A percentile compares a stretch with the other conserved stretches of the same genome.
phyloP scores from a whole-genome alignment of 1,140 invertebrate genomes.

The Drosophila orena region DNA sequence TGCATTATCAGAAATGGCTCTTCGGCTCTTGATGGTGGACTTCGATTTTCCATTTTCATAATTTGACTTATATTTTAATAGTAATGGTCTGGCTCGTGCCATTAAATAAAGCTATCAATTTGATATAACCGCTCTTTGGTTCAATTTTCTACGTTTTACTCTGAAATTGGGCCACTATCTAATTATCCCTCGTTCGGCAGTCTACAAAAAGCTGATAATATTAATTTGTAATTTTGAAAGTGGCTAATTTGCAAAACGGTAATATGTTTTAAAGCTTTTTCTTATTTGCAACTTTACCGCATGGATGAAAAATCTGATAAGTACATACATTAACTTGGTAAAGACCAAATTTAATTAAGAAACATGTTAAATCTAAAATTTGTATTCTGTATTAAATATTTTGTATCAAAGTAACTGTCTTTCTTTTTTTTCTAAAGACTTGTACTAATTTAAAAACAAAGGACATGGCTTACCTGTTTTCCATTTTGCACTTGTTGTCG shows the following conservation, averaged over 20 bases:
- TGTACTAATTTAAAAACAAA: too few relatives aligned
- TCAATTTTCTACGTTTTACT: not conserved
- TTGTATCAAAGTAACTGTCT: too few relatives aligned
- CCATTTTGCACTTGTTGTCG: slow-evolving; percentile 94
- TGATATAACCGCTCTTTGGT: not conserved
- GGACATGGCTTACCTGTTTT: slow-evolving; percentile 89
- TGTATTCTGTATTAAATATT: too few relatives aligned
- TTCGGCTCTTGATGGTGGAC: slow-evolving; percentile 3
- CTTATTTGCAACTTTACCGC: not conserved
- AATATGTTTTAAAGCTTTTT: not conserved
- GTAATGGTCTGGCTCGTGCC: not conserved
- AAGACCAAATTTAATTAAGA: too few relatives aligned
- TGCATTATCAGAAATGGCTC: slow-evolving; percentile 32
- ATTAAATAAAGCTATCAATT: not conserved
- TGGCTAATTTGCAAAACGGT: not conserved
- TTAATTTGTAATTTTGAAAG: not conserved
- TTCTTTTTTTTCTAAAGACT: too few relatives aligned
- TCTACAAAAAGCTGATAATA: not conserved
- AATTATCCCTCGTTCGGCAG: not conserved
- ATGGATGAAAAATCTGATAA: too few relatives aligned
- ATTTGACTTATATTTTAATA: slow-evolving; percentile 21
- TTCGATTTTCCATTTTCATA: slow-evolving; percentile 5
- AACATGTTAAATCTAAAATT: too few relatives aligned
- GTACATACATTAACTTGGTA: too few relatives aligned
- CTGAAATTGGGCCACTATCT: slow-evolving; percentile 2